phyloP scores from a whole-genome alignment of 2,888 invertebrate genomes.

The Lasioglossum malachurum region DNA sequence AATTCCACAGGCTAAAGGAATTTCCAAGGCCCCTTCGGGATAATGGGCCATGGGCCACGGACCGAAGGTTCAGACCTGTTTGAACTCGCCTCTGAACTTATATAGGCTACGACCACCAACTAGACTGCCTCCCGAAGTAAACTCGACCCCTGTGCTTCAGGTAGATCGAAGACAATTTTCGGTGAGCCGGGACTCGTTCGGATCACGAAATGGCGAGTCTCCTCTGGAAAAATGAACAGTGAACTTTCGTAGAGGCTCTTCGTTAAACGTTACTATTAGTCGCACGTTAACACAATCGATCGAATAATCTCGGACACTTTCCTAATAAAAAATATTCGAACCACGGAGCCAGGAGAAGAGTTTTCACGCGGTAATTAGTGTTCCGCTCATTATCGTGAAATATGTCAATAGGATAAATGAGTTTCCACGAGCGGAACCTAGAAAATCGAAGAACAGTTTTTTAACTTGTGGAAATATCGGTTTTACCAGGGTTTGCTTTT shows the following conservation, averaged over 20 bases:
- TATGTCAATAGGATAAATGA: background rate
- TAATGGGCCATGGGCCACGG: constrained; percentile 59
- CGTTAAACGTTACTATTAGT: background rate
- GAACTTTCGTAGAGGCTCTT: background rate
- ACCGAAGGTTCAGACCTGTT: constrained; percentile 70
- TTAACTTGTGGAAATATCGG: background rate
- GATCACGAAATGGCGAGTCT: constrained; percentile 20
- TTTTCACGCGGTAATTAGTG: constrained; percentile 1
- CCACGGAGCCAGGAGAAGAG: background rate
- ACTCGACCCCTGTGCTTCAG: constrained; percentile 51
- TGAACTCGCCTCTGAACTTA: constrained; percentile 65
- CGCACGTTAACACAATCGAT: background rate
- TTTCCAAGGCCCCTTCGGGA: constrained; percentile 20
- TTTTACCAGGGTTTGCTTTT: background rate
- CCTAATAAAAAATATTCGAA: background rate
- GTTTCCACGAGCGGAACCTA: background rate
- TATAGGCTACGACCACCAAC: constrained; percentile 30
- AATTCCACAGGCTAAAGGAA: constrained; percentile 69
- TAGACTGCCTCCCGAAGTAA: constrained; percentile 47
- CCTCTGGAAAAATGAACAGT: background rate
- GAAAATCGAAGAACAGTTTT: background rate
- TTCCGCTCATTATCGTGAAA: background rate
- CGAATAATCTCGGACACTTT: background rate
- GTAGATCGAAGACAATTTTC: constrained; percentile 43
- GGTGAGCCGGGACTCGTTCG: background rate